Evolutionary conservation across 2,888 invertebrate species (phyloP), one percentile per base, ranked within the genome.

Genomic region (Liodrosophila aerea): DNA sequence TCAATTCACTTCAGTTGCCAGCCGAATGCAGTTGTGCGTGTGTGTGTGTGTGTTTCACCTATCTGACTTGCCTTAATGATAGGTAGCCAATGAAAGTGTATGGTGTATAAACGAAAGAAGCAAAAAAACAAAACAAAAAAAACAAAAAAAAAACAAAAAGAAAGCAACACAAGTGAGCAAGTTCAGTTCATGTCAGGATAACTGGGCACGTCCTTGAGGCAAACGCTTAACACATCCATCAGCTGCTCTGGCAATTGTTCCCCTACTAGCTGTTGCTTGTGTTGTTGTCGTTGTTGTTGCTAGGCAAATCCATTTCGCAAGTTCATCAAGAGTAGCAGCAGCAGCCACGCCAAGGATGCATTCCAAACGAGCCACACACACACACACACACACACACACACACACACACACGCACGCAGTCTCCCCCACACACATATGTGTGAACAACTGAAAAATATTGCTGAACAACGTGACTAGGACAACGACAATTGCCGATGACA

Each of bases 391-490:
- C 39, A 39, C 39, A 29, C 29, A 29, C 29, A 29, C 8, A 5
- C 15, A 18, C 22, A 40, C 11, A 44, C 36, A 47, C 40, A 29
- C 30, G 31, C 27, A 37, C 33, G 40, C 33, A 40, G n/a, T n/a
- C n/a, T n/a, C n/a, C n/a, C n/a, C n/a, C 13, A n/a, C 27, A 22
- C 22, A 33, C 45, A 39, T 34, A 34, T 37, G 29, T 43, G 41
- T 30, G 54, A 22, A 18, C 53, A 73, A 43, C 49, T 56, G 76
- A 67, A 65, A 76, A 68, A 80, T 84, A 77, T 83, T 61, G 78
- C 82, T 59, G 82, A 85, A 59, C 82, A 85, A 85, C 85, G 77
- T 78, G 77, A 78, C 77, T 77, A 67, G 59, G 77, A 76, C 70
- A 76, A 69, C 70, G 76, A 80, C 76, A 83, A 76, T 73, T 73